Evolutionary conservation across 2,797 vertebrate species (phyloP).

Genomic region (Anguilla obscura): DNA sequence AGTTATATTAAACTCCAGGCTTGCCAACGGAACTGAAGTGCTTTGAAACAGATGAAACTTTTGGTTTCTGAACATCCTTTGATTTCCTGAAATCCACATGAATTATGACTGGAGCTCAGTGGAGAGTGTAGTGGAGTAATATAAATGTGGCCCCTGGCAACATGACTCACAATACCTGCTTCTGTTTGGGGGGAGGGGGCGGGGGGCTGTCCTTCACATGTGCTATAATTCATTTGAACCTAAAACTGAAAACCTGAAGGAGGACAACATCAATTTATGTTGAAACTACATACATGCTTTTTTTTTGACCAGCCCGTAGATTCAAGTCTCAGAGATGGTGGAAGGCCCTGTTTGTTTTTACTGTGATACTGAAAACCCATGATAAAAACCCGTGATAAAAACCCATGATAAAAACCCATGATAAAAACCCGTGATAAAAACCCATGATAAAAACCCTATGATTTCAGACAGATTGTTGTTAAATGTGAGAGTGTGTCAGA

Average conservation of each 20-base stretch:
- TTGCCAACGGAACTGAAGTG: not conserved
- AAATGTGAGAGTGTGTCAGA: not conserved
- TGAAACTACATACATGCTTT: conserved; percentile 5
- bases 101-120: not conserved
- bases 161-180: not conserved
- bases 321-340: not conserved
- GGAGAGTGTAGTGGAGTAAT: not conserved
- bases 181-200: too few relatives aligned
- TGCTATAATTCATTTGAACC: not conserved
- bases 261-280: not conserved
- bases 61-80: not conserved
- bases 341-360: not conserved
- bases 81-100: not conserved
- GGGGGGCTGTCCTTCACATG: not conserved
- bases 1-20: not conserved
- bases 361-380: not conserved
- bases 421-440: too few relatives aligned
- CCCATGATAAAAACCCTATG: too few relatives aligned
- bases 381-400: too few relatives aligned
- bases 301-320: not conserved
- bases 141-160: not conserved
- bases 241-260: not conserved
- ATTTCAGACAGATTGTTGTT: too few relatives aligned
- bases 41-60: not conserved
- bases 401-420: too few relatives aligned